These are phyloP conservation scores for Propithecus perrieri DNA, from an alignment of 2,797 vertebrate genomes.

Conservation along the genomic window DNA sequence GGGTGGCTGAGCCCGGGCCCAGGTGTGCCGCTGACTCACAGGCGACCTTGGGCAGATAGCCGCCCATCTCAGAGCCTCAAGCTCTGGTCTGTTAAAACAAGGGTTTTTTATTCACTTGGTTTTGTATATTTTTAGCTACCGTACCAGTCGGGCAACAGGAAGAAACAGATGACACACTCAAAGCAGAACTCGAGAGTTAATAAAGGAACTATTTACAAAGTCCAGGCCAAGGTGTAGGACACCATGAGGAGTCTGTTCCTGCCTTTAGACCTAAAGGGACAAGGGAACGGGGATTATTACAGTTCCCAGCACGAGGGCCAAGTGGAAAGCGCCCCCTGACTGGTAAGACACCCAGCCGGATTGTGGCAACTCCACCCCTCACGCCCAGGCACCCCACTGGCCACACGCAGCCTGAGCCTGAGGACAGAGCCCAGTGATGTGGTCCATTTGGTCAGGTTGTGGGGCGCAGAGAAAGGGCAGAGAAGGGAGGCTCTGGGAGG, in stretches of 20 bases:
- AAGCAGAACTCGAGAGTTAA: background rate
- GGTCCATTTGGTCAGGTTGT: background rate
- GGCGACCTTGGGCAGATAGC: background rate
- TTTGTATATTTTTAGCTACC: background rate
- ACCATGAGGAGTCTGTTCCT: background rate
- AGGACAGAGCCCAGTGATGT: background rate
- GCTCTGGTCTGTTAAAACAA: background rate
- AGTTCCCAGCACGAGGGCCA: background rate
- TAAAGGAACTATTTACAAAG: background rate
- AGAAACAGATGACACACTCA: background rate
- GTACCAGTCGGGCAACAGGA: background rate
- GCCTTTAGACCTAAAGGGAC: background rate
- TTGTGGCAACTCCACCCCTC: background rate
- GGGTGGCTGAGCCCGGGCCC: background rate
- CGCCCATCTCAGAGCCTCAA: background rate
- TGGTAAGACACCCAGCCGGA: background rate
- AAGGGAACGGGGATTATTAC: background rate
- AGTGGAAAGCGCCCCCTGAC: background rate
- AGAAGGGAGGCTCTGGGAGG: background rate
- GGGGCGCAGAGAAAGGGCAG: background rate
- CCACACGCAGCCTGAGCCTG: rapidly evolving
- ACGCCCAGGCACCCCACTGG: rapidly evolving
- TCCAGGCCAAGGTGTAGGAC: background rate
- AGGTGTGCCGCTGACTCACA: background rate
- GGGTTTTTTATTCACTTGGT: background rate